Conservation (phyloP, 2,888 invertebrate species). For the Watsonalla cultraria region DNA sequence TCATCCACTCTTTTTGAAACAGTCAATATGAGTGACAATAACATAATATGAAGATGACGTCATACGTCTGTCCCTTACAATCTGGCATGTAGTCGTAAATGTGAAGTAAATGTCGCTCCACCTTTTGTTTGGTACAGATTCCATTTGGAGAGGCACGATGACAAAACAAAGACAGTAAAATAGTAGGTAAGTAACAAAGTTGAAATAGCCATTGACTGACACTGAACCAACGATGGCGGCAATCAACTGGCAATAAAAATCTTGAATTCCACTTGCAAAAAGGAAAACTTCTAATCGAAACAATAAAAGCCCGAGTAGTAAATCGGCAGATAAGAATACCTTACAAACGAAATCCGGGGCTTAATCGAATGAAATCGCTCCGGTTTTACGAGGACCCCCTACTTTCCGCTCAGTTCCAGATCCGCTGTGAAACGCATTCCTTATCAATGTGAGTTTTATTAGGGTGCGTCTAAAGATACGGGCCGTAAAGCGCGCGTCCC, state of each 20-base stretch:
- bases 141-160: too few relatives aligned
- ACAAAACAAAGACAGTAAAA: too few relatives aligned
- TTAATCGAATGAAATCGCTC: not conserved
- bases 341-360: not conserved
- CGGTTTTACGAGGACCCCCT: not conserved
- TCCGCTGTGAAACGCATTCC: conserved; percentile 2
- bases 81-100: too few relatives aligned
- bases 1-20: too few relatives aligned
- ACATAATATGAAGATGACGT: too few relatives aligned
- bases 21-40: too few relatives aligned
- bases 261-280: not conserved
- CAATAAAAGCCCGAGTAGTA: not conserved
- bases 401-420: not conserved
- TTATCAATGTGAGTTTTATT: not conserved
- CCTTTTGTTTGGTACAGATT: too few relatives aligned
- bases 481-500: not conserved
- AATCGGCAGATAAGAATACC: not conserved
- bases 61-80: too few relatives aligned
- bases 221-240: not conserved
- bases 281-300: not conserved
- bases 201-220: too few relatives aligned
- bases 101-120: too few relatives aligned
- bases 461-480: not conserved
- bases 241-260: not conserved
- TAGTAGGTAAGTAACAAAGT: too few relatives aligned